Conservation (phyloP, 2,113 vertebrate species). For the Clupea harengus region DNA sequence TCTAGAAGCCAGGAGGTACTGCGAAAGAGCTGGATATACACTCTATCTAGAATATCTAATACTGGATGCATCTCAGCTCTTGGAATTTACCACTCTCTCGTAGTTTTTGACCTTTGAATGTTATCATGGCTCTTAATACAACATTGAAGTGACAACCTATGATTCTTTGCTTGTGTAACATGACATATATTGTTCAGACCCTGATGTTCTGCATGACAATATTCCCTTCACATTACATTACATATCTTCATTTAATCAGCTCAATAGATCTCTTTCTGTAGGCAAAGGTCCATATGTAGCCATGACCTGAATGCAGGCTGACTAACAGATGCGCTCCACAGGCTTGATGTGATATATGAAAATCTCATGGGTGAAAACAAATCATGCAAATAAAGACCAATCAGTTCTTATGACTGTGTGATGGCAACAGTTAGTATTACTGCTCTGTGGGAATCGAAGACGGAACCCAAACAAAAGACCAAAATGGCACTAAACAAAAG, state of each 20-base stretch:
- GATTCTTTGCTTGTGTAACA: background rate
- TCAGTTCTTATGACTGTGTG: too few species aligned
- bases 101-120: background rate
- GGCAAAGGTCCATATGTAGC: background rate
- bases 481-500: too few species aligned
- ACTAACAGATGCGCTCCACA: too few species aligned
- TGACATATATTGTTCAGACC: background rate
- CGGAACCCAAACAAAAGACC: too few species aligned
- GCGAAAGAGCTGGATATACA: background rate
- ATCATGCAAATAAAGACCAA: too few species aligned
- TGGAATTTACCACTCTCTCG: background rate
- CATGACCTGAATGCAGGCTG: background rate
- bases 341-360: too few species aligned
- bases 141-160: background rate
- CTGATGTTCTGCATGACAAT: background rate
- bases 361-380: too few species aligned
- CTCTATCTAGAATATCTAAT: background rate
- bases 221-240: background rate
- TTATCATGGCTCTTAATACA: background rate
- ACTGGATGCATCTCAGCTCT: background rate
- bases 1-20: constrained; percentile 2
- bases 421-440: too few species aligned
- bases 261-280: background rate
- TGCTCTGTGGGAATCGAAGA: too few species aligned
- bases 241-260: too few species aligned